Evolutionary conservation across 2,888 invertebrate genomes (phyloP).

Genomic region (Zelleria hepariella): DNA sequence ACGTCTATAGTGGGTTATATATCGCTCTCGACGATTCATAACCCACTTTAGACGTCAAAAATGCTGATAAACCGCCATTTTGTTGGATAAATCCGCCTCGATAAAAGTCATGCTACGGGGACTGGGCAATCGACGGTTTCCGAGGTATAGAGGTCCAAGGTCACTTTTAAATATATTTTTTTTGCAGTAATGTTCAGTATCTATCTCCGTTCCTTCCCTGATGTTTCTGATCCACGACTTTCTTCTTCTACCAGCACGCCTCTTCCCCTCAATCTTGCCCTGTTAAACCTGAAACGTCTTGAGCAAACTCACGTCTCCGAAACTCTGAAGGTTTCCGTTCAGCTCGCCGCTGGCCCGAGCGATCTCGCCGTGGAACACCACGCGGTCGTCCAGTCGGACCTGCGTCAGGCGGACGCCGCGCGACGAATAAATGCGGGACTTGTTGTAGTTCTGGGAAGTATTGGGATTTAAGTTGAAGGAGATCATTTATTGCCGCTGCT

Average conservation of each 20-base stretch:
- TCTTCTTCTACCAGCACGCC: no score
- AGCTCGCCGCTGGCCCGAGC: constrained; percentile 83
- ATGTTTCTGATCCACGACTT: no score
- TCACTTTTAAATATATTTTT: neutral
- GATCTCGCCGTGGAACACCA: constrained; percentile 87
- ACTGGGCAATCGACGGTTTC: no score
- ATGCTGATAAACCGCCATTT: no score
- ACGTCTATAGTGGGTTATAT: no score
- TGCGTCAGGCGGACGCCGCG: constrained; percentile 81
- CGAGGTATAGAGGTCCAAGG: neutral
- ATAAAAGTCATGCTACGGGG: no score
- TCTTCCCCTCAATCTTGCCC: neutral
- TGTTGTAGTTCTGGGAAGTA: constrained; percentile 84
- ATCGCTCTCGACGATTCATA: no score
- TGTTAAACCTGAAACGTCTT: neutral
- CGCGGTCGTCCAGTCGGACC: constrained; percentile 76
- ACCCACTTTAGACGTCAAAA: no score
- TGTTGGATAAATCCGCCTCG: no score
- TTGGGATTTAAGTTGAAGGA: neutral
- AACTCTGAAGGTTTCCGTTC: constrained; percentile 77
- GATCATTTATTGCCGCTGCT: no score
- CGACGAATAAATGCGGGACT: constrained; percentile 86
- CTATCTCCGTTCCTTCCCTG: no score
- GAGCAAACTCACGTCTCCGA: constrained; percentile 75
- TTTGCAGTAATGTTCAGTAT: no score